phyloP scores from a whole-genome alignment of 2,888 invertebrate species.

The Tachystola acroxantha region DNA sequence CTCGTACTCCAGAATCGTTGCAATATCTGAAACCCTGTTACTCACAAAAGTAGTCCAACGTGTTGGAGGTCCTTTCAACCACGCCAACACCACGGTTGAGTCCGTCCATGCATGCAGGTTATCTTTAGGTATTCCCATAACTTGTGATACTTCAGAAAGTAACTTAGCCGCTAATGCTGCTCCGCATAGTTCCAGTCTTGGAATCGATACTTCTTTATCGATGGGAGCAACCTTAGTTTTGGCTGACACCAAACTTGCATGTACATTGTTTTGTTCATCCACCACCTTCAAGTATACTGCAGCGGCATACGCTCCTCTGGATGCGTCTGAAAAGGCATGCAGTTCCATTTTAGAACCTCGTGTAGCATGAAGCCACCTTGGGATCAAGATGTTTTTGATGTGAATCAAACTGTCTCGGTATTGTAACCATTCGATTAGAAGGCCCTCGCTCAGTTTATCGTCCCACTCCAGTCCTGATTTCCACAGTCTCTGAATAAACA shows the following conservation, averaged over 20 bases:
- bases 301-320: conserved; percentile 15
- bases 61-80: conserved; percentile 3
- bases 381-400: conserved; percentile 10
- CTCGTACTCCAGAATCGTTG: neutral
- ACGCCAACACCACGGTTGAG: conserved; percentile 10
- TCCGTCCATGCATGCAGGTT: too few species aligned
- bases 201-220: conserved; percentile 17
- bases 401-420: conserved; percentile 8
- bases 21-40: conserved; percentile 7
- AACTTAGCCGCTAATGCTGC: conserved; percentile 14
- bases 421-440: conserved; percentile 12
- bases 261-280: neutral
- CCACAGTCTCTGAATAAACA: conserved; percentile 20
- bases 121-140: too few species aligned
- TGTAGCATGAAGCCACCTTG: too few species aligned
- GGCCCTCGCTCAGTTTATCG: conserved; percentile 9
- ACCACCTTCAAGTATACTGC: conserved; percentile 14
- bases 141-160: conserved; percentile 12
- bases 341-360: conserved; percentile 14
- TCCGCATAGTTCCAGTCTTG: conserved; percentile 18
- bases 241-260: conserved; percentile 13
- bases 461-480: conserved; percentile 15
- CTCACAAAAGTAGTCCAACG: conserved; percentile 5
- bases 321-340: conserved; percentile 19
- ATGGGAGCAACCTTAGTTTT: conserved; percentile 19